Evolutionary conservation across 2,888 invertebrate species (phyloP).

Genomic region (Orthonychiurus folsomi): DNA sequence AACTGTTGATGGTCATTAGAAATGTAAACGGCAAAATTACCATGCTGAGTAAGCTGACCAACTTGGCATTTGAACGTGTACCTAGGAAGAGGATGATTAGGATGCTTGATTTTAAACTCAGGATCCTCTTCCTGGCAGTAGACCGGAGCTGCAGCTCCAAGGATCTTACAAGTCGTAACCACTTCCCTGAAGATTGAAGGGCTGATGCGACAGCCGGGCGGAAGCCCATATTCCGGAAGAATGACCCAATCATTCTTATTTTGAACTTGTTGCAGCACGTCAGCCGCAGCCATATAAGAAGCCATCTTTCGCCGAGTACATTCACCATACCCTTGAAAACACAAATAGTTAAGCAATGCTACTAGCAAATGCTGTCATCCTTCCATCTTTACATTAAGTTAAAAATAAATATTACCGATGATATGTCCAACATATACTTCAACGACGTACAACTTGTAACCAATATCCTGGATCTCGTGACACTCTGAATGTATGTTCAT

Average conservation of each 20-base stretch:
- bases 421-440: constrained; percentile 19
- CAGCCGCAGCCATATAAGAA: constrained; percentile 29
- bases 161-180: constrained; percentile 14
- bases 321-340: constrained; percentile 29
- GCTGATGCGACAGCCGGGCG: constrained; percentile 28
- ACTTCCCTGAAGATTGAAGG: constrained; percentile 24
- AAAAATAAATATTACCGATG: constrained; percentile 17
- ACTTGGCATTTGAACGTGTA: constrained; percentile 22
- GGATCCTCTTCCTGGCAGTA: background rate
- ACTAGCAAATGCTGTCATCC: background rate
- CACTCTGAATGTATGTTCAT: constrained; percentile 19
- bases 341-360: too few relatives aligned
- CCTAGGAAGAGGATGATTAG: too few relatives aligned
- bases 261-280: constrained; percentile 23
- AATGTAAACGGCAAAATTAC: too few relatives aligned
- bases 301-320: constrained; percentile 20
- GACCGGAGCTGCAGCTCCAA: background rate
- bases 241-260: constrained; percentile 11
- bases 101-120: too few relatives aligned
- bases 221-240: constrained; percentile 19
- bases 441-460: constrained; percentile 9
- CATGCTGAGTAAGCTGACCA: constrained; percentile 16
- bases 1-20: too few relatives aligned
- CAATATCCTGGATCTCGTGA: constrained; percentile 4
- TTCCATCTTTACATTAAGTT: background rate